Evolutionary conservation across 2,888 invertebrate species (phyloP), one percentile per base, ranked within the genome.

Genomic region (Yponomeuta sedellus): DNA sequence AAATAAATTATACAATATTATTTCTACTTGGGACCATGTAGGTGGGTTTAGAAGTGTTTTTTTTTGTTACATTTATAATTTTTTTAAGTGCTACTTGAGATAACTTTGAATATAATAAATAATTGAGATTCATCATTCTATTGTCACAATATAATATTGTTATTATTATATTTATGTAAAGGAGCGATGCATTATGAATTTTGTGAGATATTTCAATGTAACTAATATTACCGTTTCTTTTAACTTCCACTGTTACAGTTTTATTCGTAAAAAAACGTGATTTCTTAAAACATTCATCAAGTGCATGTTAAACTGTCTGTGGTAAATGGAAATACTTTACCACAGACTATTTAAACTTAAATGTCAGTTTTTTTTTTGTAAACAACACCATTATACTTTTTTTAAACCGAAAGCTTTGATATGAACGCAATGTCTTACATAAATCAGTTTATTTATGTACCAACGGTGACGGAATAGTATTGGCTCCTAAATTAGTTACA

Each of bases 1-100:
- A 52, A 12, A 52, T 10, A 16, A 52, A 52, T 52, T 1, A 52
- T 4, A 52, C 44, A 52, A 52, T 52, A 52, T 52, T 66, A 67
- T 62, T 69, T 69, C 64, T 66, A 69, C 67, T 72, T 72, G 80
- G 80, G 80, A 80, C 80, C 80, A 80, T 69, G 68, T 76, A 76
- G 75, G 70, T 73, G 73, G 74, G 74, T 71, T 75, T 71, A 69
- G 68, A 40, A 20, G 22, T 40, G 5, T 19, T 63, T 40, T 20
- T 11, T 44, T 10, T 8, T 63, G 20, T 19, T 44, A 19, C 34
- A 61, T 63, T 63, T 40, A 44, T 63, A 19, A n/a, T n/a, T 19
- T 62, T 39, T 39, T n/a, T n/a, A 39, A 28, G 28, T 28, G 25
- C 19, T 62, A 11, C 39, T 19, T 59, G 59, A 59, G 59, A 39